Percentiles rank a stretch among this genome's conserved stretches.
These are phyloP conservation scores for Phaetusa simplex DNA, from an alignment of 2,113 vertebrate species.

Conservation along the genomic window DNA sequence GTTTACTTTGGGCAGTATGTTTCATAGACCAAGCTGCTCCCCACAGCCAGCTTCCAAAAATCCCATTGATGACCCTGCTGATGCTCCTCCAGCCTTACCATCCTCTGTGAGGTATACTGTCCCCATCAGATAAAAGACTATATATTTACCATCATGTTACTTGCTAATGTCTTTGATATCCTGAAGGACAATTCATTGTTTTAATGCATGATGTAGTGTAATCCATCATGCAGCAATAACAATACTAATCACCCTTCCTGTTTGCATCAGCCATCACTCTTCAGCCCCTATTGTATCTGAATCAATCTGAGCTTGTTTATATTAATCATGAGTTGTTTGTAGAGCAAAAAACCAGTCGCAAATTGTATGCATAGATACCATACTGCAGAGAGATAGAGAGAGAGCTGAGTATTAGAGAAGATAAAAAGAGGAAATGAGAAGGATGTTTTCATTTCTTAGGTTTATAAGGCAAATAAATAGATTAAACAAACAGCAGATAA, in stretches of 20 bases:
- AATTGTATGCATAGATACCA: not conserved
- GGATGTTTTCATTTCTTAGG: not conserved
- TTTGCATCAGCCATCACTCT: slow-evolving; percentile 80
- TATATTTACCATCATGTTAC: slow-evolving; percentile 61
- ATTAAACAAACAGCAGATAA: not conserved
- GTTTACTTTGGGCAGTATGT: not conserved
- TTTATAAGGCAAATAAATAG: not conserved
- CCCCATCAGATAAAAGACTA: slow-evolving; percentile 46
- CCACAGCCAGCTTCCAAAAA: not conserved
- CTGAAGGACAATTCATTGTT: slow-evolving; percentile 79
- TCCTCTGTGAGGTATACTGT: not conserved
- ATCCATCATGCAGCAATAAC: slow-evolving; percentile 84
- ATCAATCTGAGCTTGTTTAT: slow-evolving; percentile 85
- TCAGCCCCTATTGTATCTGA: slow-evolving; percentile 76
- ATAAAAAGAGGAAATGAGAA: not conserved
- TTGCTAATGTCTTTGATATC: slow-evolving; percentile 73
- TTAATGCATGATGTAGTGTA: slow-evolving; percentile 68
- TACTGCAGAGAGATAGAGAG: not conserved
- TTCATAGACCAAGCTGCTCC: not conserved
- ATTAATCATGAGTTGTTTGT: slow-evolving; percentile 81
- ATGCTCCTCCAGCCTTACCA: not conserved
- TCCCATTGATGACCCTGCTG: not conserved
- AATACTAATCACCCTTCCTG: slow-evolving; percentile 80
- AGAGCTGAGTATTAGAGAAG: not conserved
- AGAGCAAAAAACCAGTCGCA: slow-evolving; percentile 24